Base-by-base conservation (phyloP, 2,797 vertebrate species). In the Pagetopsis macropterus region DNA sequence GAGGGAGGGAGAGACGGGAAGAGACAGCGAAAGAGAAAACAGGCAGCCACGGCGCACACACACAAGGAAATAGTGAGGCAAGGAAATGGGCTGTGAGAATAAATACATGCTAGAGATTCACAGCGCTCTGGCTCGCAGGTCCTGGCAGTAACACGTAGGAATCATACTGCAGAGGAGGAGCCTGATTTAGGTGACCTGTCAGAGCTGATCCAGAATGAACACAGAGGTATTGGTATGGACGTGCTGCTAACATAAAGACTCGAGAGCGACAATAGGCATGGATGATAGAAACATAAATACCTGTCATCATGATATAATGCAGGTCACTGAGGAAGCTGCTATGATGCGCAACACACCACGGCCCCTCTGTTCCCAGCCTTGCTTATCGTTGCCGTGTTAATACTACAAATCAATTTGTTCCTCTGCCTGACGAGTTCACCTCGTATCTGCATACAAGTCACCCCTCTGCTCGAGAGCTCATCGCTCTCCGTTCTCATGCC, bases 81-180 rank as follows among this genome's bases (percentile, higher is more conserved):
- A 91, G 88, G 90, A 92, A 91, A 91, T 79, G 85, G 88, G 86
- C 78, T 89, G 87, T 83, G 88, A 82, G 91, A 90, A 93, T 87
- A 92, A 89, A 92, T 85, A 90, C 88, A 91, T 79, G 90, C 87
- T 84, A 86, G 72, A 84, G 88, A 91, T 85, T 90, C 84, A 64
- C 75, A 62, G 85, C 66, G 60, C 70, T 9, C 84, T 68, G 78
- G 78, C 85, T 91, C 57, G 83, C 85, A 85, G 88, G 86, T 89
- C 82, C 87, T 88, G 82, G 86, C 85, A 87, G 87, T 60, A 88
- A 88, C 88, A 90, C 87, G 73, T 55, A 89, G 87, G 75, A 80
- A 85, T 84, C 86, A 85, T 91, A 81, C 91, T 90, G 92, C 93
- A 93, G 92, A 93, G 91, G 91, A 92, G 91, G 91, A 92, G 88